Base-by-base conservation (phyloP, 2,888 invertebrate species). In the Pherbina coryleti region DNA sequence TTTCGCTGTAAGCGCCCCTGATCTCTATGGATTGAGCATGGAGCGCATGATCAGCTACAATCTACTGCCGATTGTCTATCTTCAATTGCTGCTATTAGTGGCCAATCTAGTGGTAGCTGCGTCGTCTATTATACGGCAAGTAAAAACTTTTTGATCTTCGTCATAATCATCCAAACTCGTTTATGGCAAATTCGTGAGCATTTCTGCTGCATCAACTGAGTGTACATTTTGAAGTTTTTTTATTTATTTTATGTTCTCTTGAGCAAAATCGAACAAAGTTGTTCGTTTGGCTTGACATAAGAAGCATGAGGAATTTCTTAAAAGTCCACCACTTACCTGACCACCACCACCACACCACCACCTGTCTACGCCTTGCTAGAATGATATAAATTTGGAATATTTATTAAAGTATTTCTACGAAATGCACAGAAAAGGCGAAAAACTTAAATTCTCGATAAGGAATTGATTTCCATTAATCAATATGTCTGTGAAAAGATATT, bases 391-490 rank as follows among this genome's bases (percentile, higher is more conserved):
- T 74, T 74, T 60, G 22, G 64, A 64, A 34, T 22, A 75, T 75
- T 64, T 66, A 31, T 49, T 44, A 44, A 60, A 51, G 44, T 62
- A 74, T 74, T 74, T 44, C 64, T 55, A 22, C 31, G 64, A 74
- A 74, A 55, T 57, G 14, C 17, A 14, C 17, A 66, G 31, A 37
- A 34, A 19, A 70, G 28, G 34, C 28, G 44, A 49, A 28, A 14
- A 34, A 49, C 49, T 49, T 22, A 44, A 49, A 62, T 49, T 37
- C 64, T 17, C 62, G 73, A 74, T 62, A 37, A 62, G 22, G 25
- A 60, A 74, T 49, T 74, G 62, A 74, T 62, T 64, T 44, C 73
- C 73, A 74, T 74, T 74, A 74, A 74, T 74, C 73, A 74, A 74
- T 62, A 44, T 74, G 73, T 64, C 62, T 28, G 22, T 60, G 70